Evolutionary conservation across 2,888 invertebrate genomes (phyloP), one percentile per base, ranked within the genome.

Genomic region (Hecatera dysodea): DNA sequence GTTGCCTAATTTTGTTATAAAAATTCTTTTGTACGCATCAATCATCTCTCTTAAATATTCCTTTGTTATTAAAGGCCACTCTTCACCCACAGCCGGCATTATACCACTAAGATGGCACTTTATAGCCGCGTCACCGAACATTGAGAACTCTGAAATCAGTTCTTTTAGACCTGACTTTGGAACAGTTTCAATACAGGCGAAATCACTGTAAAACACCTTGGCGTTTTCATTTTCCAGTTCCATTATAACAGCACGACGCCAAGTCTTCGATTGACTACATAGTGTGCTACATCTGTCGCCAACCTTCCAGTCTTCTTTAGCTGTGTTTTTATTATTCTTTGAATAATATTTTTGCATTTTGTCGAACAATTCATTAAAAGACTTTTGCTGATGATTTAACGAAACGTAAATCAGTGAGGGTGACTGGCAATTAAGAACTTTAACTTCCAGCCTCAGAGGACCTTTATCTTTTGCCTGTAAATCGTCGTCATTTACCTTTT

Each of bases 101-200:
- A 98, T 96, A 27, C 97, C 97, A 2, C 96, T 97, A 62, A 98
- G 89, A 87, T 97, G 97, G 76, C 98, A 97, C 80, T 96, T 96
- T 29, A 97, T 93, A 0, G 97, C 97, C 0, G 97, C 97, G 72
- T 97, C 96, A 0, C 96, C 96, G 1, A 96, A 90, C 0, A 90
- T 88, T 11, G 90, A 87, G 76, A 97, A 97, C 12, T 95, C 90
- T 0, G 92, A 84, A 17, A 95, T 88, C 7, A 98, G 92, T 2
- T 94, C 91, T 62, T 94, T 96, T 24, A 98, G 89, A 59, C 94
- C 89, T 1, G 92, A 86, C 0, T 87, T 63, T 0, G 91, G 88
- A 19, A 97, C 93, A 1, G 92, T 93, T 78, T 97, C 96, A 3
- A 95, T 92, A 57, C 93, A 92, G 0, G 97, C 97, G 77, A 97